phyloP scores from a whole-genome alignment of 2,888 invertebrate species.

The Hypolimnas misippus region DNA sequence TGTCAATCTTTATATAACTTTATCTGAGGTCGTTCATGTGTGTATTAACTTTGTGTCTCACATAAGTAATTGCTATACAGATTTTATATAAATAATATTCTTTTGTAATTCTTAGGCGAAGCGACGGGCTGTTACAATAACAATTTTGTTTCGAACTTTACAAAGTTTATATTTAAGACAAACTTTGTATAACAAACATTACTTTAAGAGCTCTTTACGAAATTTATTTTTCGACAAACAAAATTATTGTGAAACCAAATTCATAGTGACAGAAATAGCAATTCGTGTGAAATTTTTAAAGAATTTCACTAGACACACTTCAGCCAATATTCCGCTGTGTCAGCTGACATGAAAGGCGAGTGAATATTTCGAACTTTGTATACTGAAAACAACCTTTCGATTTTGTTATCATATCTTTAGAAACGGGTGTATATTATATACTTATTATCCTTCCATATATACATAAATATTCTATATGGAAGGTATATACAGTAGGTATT shows the following conservation, averaged over 20 bases:
- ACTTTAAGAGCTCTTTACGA: too few species aligned
- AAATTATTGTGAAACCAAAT: too few species aligned
- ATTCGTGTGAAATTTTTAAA: conserved; percentile 1
- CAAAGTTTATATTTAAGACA: too few species aligned
- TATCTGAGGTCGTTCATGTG: too few species aligned
- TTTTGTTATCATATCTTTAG: background rate
- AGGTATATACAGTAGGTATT: too few species aligned
- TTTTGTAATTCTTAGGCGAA: background rate
- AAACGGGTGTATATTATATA: background rate
- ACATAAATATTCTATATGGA: too few species aligned
- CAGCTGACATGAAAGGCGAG: background rate
- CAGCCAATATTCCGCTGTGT: background rate
- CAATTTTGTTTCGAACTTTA: too few species aligned
- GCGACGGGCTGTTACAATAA: too few species aligned
- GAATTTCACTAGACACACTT: background rate
- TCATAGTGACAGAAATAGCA: background rate
- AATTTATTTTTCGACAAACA: too few species aligned
- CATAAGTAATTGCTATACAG: background rate
- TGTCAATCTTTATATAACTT: too few species aligned
- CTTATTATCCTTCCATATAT: background rate
- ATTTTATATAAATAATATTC: background rate
- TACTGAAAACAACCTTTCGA: background rate
- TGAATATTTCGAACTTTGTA: background rate
- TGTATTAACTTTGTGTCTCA: too few species aligned
- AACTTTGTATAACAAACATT: too few species aligned